Conservation (phyloP, 2,888 invertebrate species). For the Perithous albicinctus region DNA sequence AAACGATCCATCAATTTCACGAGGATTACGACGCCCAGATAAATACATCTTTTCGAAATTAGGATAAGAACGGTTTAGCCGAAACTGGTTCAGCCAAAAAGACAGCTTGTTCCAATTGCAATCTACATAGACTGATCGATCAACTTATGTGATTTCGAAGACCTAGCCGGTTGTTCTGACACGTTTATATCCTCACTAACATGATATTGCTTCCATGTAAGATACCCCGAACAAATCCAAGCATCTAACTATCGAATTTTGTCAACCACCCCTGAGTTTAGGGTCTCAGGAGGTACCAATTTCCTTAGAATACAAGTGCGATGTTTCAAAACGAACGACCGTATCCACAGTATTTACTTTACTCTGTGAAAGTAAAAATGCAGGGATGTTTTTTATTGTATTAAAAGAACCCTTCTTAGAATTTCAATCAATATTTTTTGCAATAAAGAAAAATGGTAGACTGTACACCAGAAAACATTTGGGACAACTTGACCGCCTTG, state of each 20-base stretch:
- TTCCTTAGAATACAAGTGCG: too few species aligned
- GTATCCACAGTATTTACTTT: too few species aligned
- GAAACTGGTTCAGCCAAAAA: background rate
- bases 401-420: too few species aligned
- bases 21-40: background rate
- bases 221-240: background rate
- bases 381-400: too few species aligned
- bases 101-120: background rate
- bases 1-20: conserved; percentile 32
- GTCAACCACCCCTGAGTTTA: background rate
- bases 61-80: conserved; percentile 4
- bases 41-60: conserved; percentile 4
- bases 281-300: too few species aligned
- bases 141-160: conserved; percentile 2
- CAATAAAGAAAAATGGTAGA: too few species aligned
- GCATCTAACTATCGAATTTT: background rate
- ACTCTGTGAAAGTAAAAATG: too few species aligned
- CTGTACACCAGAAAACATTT: too few species aligned
- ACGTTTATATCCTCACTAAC: background rate
- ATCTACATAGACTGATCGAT: conserved; percentile 37
- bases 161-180: background rate
- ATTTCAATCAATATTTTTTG: too few species aligned
- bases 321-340: too few species aligned
- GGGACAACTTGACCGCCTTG: too few species aligned
- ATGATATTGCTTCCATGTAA: background rate